phyloP scores from a whole-genome alignment of 2,797 vertebrate genomes.

The Brachyrhaphis roseni region DNA sequence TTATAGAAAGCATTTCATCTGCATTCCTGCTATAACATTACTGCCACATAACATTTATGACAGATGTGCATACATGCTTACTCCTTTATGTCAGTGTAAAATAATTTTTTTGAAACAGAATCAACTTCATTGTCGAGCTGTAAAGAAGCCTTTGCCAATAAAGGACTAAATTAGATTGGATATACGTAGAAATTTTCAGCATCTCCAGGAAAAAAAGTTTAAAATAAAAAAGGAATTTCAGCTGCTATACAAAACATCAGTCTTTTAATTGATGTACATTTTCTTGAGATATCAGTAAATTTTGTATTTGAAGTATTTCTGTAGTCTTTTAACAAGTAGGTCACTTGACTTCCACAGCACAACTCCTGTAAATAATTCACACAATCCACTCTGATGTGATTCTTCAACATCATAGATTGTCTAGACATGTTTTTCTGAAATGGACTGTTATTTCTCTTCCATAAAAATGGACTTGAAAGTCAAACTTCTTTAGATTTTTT shows the following conservation, averaged over 20 bases:
- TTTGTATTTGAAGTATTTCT: neutral
- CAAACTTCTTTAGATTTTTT: neutral
- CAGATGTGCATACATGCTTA: neutral
- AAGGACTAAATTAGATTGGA: neutral
- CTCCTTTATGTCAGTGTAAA: neutral
- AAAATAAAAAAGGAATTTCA: neutral
- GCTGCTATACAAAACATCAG: neutral
- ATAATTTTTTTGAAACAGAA: neutral
- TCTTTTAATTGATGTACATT: neutral
- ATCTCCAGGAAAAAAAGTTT: neutral
- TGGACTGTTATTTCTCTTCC: neutral
- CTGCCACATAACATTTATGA: constrained; percentile 41
- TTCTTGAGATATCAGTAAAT: neutral
- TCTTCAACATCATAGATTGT: neutral
- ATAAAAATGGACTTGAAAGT: neutral
- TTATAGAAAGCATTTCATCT: constrained; percentile 64
- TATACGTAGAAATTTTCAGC: neutral
- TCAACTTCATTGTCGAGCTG: neutral
- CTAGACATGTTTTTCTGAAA: neutral
- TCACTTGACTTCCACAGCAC: neutral
- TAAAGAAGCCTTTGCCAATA: neutral
- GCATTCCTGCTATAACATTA: constrained; percentile 42
- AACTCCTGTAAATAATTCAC: neutral
- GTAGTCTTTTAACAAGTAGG: neutral
- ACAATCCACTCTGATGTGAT: neutral